These are phyloP conservation scores for Eupithecia subumbrata DNA, from an alignment of 2,888 invertebrate species.

Conservation along the genomic window DNA sequence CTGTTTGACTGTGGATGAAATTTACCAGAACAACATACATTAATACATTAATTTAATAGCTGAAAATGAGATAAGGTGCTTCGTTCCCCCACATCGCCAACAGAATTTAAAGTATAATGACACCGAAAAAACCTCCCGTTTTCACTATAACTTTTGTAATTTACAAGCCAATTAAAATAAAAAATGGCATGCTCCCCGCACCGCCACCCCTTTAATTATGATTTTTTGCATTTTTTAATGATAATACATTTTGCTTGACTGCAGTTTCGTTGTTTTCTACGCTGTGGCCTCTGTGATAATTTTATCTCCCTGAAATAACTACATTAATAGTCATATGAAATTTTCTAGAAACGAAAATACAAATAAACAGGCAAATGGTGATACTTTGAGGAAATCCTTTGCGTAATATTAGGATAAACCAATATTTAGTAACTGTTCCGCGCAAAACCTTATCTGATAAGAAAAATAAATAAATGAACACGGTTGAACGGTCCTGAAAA, in stretches of 20 bases:
- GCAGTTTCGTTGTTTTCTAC: constrained; percentile 59
- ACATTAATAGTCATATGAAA: not conserved
- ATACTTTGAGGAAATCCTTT: too few species aligned
- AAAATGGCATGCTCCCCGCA: constrained; percentile 76
- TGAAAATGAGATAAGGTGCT: constrained; percentile 27
- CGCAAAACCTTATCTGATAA: too few species aligned
- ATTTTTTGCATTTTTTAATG: constrained; percentile 82
- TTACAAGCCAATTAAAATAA: constrained; percentile 83
- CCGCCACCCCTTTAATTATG: constrained; percentile 80
- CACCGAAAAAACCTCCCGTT: constrained; percentile 63
- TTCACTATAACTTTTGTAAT: constrained; percentile 80
- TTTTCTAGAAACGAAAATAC: not conserved
- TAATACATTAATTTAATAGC: not conserved
- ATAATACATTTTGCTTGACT: constrained; percentile 75
- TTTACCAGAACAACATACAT: not conserved
- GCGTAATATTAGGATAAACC: too few species aligned
- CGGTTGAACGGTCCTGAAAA: too few species aligned
- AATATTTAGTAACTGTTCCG: too few species aligned
- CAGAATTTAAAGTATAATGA: constrained; percentile 55
- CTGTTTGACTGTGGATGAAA: not conserved
- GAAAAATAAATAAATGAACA: too few species aligned
- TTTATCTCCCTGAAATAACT: constrained; percentile 29
- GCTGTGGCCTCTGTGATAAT: constrained; percentile 23
- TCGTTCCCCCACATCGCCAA: constrained; percentile 23
- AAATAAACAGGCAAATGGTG: too few species aligned